Base-by-base conservation (phyloP, 2,113 vertebrate genomes). In the Otocyon megalotis region DNA sequence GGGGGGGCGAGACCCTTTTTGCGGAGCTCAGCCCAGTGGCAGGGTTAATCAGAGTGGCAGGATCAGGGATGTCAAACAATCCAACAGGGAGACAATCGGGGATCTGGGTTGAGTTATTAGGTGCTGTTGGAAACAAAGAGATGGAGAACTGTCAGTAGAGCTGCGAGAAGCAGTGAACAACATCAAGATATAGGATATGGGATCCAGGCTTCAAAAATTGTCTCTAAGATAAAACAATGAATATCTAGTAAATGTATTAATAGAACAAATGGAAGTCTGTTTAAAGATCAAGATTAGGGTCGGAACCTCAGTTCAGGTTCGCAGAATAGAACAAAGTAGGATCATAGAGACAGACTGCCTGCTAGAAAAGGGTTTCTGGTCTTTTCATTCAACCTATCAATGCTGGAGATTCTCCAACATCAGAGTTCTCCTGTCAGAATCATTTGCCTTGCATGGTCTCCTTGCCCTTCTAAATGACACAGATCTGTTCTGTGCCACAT, bases 11-110 rank as follows among this genome's bases (percentile, higher is more conserved):
- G 89, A 87, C 62, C 80, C 91, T 63, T 87, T 81, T 35, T 74
- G 56, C 20, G 13, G 43, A 91, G 22, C 60, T 14, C 12, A 92
- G 48, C 53, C 50, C 76, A 85, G 1, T 71, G 79, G 32, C 93
- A 94, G 93, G 82, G 79, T 89, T 96, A 92, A 83, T 74, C 83
- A 95, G 72, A 80, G 15, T 89, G 54, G 43, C 56, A 92, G 72
- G 63, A 94, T 74, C 72, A 84, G 62, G 19, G 80, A 8, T 88
- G 50, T 87, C 67, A 80, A 65, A 79, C 24, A 72, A 69, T 50
- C 43, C 69, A 69, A 28, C 32, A 69, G 6, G 35, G 63, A 84
- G 56, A 48, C 22, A 86, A 35, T 43, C 30, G 69, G 72, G 56
- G 74, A 69, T 50, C 69, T 30, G 8, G 12, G 35, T 14, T 92